Percentiles rank a stretch among this genome's conserved stretches.
These are phyloP conservation scores for Littorina saxatilis DNA, from an alignment of 1,140 invertebrate genomes.

Conservation along the genomic window DNA sequence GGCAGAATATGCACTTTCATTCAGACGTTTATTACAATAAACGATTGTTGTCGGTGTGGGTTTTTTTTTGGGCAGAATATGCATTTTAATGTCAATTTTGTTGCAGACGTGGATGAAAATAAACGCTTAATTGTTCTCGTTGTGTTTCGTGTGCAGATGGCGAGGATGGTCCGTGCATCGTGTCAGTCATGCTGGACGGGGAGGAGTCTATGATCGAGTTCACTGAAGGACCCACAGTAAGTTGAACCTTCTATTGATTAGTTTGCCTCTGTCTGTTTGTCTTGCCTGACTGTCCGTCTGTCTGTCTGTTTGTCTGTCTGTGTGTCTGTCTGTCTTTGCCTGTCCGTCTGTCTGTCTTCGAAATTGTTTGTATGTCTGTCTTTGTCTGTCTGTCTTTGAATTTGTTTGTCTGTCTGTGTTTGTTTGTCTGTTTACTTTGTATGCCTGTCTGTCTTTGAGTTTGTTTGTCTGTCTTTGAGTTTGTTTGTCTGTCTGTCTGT, in stretches of 20 bases:
- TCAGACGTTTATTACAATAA: no score
- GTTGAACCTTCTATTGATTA: not conserved
- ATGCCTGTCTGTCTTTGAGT: not conserved
- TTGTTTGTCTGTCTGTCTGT: not conserved
- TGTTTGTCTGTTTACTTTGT: not conserved
- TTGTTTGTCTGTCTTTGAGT: not conserved
- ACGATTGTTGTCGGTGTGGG: no score
- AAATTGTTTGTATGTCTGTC: not conserved
- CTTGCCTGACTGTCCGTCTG: not conserved
- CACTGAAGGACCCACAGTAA: slow-evolving; percentile 80
- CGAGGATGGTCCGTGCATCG: slow-evolving; percentile 78
- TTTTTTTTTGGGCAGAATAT: no score
- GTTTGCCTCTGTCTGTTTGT: not conserved
- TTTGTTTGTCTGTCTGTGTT: not conserved
- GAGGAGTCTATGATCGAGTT: slow-evolving; percentile 96
- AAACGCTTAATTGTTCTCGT: no score
- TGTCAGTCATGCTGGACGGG: slow-evolving; percentile 91
- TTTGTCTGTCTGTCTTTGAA: not conserved
- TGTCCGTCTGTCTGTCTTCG: not conserved
- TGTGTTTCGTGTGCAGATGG: slow-evolving; percentile 11
- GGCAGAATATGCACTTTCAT: no score
- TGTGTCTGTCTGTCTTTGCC: not conserved
- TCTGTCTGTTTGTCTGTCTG: not conserved
- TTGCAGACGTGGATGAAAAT: no score
- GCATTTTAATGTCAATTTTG: no score